Evolutionary conservation across 2,888 invertebrate genomes (phyloP), one percentile per base, ranked within the genome.

Genomic region (Drosophila kuntzei): DNA sequence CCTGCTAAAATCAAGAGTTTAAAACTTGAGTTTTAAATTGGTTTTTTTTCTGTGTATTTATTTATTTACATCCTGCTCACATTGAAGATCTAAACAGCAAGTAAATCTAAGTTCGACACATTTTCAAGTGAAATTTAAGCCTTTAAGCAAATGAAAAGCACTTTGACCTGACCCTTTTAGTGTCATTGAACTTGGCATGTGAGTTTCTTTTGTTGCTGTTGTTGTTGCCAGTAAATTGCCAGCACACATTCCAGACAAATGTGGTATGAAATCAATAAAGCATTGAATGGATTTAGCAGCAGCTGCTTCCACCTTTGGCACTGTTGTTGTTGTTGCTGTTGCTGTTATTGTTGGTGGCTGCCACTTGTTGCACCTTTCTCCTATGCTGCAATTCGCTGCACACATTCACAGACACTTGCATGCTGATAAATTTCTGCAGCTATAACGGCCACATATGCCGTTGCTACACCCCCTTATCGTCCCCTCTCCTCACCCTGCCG

Each of bases 311-410:
- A 67, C 62, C 65, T 51, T 71, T 60, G 75, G 75, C 80, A 76
- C 60, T 60, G 51, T 59, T 59, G 51, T 34, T 32, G 41, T 22
- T 55, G 44, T 5, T 43, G 25, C 47, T 59, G 14, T 59, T 59
- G 14, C 47, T 55, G 36, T 14, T 43, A 25, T 69, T 63, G 62
- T 73, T 73, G 73, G 44, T 64, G 74, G 76, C 70, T 86, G 87
- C 82, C 82, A 82, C 82, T 83, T 83, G 84, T 84, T 83, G 82
- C 87, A 82, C 83, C 83, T 83, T 83, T 83, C 83, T 83, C 87
- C 69, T 60, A 49, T 70, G 74, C 73, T 51, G 84, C 81, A 71
- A 83, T 86, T 68, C 86, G 67, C 49, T 71, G 47, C 59, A 61
- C 54, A 55, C 59, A 50, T 12, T 34, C 27, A 55, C 59, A 70